Percentiles rank a stretch among this genome's conserved stretches.
phyloP scores from a whole-genome alignment of 1,140 invertebrate genomes.

The Ceratina calcarata region DNA sequence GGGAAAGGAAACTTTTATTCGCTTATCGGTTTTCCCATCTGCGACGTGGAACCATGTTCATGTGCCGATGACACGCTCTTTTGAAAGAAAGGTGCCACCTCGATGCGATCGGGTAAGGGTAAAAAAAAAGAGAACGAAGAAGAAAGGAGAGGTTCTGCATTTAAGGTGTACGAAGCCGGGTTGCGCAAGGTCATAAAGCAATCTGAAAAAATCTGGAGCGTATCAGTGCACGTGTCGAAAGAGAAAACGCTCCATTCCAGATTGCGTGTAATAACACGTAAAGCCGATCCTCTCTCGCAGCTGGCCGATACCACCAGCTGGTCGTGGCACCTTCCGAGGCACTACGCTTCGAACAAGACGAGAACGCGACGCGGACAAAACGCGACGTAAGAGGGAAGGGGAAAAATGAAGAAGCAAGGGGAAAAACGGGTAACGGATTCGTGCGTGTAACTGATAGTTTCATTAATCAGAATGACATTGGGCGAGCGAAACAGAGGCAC shows the following conservation, averaged over 20 bases:
- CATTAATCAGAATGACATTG: conserved; percentile 68
- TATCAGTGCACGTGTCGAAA: conserved; percentile 56
- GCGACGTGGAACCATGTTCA: neutral
- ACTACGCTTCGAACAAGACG: neutral
- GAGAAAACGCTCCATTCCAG: conserved; percentile 53
- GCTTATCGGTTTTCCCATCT: neutral
- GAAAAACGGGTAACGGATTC: neutral
- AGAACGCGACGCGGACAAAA: neutral
- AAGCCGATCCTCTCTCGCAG: conserved; percentile 44
- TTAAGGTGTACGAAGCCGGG: conserved; percentile 5
- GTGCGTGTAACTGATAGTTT: conserved; percentile 67
- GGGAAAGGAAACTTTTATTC: no score
- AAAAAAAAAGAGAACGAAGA: neutral
- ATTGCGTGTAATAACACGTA: conserved; percentile 52
- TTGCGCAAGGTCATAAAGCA: conserved; percentile 54
- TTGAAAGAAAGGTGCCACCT: conserved; percentile 11
- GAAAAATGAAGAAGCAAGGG: neutral
- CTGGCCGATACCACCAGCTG: conserved; percentile 55
- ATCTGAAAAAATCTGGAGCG: conserved; percentile 52
- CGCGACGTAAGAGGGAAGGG: no score
- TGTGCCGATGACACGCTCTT: neutral
- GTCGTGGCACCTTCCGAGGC: conserved; percentile 31
- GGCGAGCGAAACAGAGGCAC: conserved; percentile 45
- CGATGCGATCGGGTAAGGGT: neutral
- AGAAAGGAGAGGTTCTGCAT: neutral